These are phyloP conservation scores for Sympetrum striolatum DNA, from an alignment of 2,888 invertebrate species.

Conservation along the genomic window DNA sequence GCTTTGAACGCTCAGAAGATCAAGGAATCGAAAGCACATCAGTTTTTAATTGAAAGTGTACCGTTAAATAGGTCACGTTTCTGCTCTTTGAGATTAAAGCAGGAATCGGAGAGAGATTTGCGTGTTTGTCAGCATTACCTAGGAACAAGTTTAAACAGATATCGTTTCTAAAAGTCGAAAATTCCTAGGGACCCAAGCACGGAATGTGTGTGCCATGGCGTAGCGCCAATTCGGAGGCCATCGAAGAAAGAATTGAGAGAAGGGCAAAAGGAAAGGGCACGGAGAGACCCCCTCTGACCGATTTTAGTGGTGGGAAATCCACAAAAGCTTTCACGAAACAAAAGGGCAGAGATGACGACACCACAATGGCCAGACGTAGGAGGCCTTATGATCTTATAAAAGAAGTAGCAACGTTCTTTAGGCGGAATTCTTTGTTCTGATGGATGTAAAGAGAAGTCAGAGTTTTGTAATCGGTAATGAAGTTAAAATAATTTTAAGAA, in stretches of 20 bases:
- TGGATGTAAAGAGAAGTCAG: too few species aligned
- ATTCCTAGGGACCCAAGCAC: constrained; percentile 7
- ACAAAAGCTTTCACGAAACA: background rate
- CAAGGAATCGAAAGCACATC: too few species aligned
- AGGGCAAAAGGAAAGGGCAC: background rate
- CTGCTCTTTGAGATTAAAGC: background rate
- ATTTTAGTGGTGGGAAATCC: background rate
- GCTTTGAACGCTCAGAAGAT: too few species aligned
- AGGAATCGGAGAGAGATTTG: background rate
- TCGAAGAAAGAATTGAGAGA: background rate
- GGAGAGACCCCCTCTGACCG: background rate
- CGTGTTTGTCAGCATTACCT: background rate
- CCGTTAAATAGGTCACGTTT: background rate
- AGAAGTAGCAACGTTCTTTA: too few species aligned
- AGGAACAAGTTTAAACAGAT: background rate
- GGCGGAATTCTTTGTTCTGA: too few species aligned
- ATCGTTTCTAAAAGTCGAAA: background rate
- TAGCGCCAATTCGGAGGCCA: background rate
- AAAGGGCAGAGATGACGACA: background rate
- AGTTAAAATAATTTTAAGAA: too few species aligned
- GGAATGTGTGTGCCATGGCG: background rate
- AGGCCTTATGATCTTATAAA: background rate
- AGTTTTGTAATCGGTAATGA: too few species aligned
- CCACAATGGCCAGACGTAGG: background rate
- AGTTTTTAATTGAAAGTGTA: too few species aligned